phyloP scores from a whole-genome alignment of 2,113 vertebrate species.

The Takifugu bimaculatus region DNA sequence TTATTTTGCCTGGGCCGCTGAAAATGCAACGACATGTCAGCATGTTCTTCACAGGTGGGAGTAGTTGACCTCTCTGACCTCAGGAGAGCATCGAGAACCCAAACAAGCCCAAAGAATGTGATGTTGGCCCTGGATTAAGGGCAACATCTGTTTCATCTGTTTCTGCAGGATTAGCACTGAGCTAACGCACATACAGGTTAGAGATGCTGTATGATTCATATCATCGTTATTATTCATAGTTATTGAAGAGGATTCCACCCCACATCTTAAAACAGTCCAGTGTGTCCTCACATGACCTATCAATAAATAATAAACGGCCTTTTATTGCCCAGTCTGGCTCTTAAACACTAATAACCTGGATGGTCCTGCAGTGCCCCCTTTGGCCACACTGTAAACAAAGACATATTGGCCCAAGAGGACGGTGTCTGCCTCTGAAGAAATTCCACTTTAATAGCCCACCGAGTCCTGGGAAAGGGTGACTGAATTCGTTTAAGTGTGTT shows the following conservation, averaged over 20 bases:
- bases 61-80: no score
- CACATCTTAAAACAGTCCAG: background rate
- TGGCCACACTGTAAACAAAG: constrained; percentile 26
- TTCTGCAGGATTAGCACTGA: no score
- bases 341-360: background rate
- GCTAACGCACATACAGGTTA: no score
- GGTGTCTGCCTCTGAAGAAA: constrained; percentile 17
- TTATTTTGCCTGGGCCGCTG: no score
- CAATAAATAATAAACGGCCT: background rate
- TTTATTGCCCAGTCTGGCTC: background rate
- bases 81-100: no score
- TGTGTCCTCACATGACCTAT: no score
- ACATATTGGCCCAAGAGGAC: constrained; percentile 10
- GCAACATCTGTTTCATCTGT: no score
- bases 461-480: constrained; percentile 34
- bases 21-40: no score
- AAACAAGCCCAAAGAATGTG: no score
- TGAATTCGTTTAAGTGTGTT: constrained; percentile 46
- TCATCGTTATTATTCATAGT: no score
- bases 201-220: background rate
- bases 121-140: no score
- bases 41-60: no score
- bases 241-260: background rate
- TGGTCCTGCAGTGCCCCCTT: constrained; percentile 50
- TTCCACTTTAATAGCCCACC: constrained; percentile 28